Evolutionary conservation across 2,888 invertebrate genomes (phyloP).

Genomic region (Machimus rusticus): DNA sequence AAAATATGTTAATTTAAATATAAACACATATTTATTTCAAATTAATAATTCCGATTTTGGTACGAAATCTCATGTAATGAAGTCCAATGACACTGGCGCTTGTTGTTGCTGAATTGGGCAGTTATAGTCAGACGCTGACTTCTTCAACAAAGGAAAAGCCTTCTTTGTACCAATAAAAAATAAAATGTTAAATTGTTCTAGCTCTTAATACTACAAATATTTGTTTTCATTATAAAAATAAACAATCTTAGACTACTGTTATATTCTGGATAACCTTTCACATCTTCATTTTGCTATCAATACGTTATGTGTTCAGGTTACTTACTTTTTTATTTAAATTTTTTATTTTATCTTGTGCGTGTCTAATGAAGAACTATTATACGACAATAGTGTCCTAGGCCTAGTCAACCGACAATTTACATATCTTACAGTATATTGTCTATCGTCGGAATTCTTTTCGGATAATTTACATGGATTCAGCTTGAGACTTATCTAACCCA

Average conservation of each 20-base stretch:
- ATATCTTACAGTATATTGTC: conserved; percentile 47
- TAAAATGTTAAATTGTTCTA: background rate
- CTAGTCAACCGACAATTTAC: conserved; percentile 21
- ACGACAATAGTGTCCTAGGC: background rate
- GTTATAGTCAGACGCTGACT: too few relatives aligned
- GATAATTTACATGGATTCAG: conserved; percentile 12
- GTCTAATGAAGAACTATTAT: conserved; percentile 31
- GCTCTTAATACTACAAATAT: background rate
- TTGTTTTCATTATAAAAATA: conserved; percentile 8
- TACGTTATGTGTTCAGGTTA: background rate
- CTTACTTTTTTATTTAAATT: background rate
- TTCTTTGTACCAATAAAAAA: too few relatives aligned
- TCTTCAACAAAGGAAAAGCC: too few relatives aligned
- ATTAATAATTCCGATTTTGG: background rate
- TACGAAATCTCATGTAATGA: too few relatives aligned
- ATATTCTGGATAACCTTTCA: background rate
- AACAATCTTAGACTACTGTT: background rate
- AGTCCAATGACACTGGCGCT: too few relatives aligned
- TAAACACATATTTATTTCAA: background rate
- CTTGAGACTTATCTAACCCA: background rate
- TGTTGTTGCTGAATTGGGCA: too few relatives aligned
- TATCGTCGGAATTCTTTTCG: conserved; percentile 48
- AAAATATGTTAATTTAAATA: too few relatives aligned
- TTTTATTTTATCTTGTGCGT: background rate
- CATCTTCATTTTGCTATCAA: background rate